Evolutionary conservation across 2,113 vertebrate genomes (phyloP).

Genomic region (Electrona antarctica): DNA sequence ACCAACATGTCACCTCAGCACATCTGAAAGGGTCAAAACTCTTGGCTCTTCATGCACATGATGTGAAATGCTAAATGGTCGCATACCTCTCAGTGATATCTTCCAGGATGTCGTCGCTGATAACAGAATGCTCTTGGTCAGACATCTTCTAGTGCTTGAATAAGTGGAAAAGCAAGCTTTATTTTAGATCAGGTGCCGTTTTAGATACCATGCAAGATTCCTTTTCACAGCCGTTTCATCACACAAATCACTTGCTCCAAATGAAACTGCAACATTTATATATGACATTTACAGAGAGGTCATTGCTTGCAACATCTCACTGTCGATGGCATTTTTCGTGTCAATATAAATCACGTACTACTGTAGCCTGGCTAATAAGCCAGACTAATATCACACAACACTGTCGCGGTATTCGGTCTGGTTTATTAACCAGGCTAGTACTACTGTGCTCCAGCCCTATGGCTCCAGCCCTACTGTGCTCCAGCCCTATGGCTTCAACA

Average conservation of each 20-base stretch:
- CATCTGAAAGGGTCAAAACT: no score
- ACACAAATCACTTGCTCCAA: no score
- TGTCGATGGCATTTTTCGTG: not conserved
- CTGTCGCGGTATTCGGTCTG: no score
- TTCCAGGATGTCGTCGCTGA: conserved; percentile 32
- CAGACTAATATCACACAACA: no score
- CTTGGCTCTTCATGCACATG: not conserved
- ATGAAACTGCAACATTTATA: conserved; percentile 51
- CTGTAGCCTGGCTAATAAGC: no score
- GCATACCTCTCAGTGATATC: conserved; percentile 57
- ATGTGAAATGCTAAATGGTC: not conserved
- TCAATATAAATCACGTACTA: conserved; percentile 4
- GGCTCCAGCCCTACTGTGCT: no score
- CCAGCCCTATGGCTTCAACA: no score
- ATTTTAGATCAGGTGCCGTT: not conserved
- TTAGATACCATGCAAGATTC: not conserved
- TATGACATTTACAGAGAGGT: conserved; percentile 20
- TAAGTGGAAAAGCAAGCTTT: conserved; percentile 8
- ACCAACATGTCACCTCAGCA: no score
- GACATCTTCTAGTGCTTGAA: conserved; percentile 52
- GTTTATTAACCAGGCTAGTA: no score
- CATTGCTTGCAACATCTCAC: conserved; percentile 52
- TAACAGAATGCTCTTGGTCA: conserved; percentile 7
- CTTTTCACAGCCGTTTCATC: no score
- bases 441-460: not conserved